These are phyloP conservation scores for Catostomus latipinnis DNA, from an alignment of 2,797 vertebrate species.

Conservation along the genomic window DNA sequence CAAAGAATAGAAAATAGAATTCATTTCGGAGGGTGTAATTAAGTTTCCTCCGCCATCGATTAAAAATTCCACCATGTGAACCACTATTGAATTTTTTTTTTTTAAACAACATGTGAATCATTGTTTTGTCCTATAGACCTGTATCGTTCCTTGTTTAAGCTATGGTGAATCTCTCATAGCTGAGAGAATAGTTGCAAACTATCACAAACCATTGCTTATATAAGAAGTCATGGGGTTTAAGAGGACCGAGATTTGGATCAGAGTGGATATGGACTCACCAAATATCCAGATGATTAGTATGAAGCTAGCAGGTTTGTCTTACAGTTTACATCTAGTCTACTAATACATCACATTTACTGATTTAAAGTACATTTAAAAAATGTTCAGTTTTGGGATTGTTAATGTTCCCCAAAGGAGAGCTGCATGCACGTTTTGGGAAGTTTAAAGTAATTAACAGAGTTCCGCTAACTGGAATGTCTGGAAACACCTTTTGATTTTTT, in stretches of 20 bases:
- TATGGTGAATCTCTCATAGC: too few relatives aligned
- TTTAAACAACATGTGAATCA: too few relatives aligned
- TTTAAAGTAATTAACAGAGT: constrained; percentile 12
- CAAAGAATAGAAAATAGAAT: too few relatives aligned
- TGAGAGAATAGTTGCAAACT: background rate
- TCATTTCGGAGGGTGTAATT: background rate
- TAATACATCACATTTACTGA: background rate
- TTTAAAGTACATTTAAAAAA: too few relatives aligned
- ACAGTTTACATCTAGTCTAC: background rate
- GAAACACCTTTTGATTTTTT: constrained; percentile 59
- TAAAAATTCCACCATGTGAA: too few relatives aligned
- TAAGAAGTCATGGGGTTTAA: background rate
- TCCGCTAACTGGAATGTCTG: constrained; percentile 20
- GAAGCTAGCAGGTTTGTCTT: background rate
- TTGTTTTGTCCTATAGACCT: too few relatives aligned
- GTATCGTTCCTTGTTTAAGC: too few relatives aligned
- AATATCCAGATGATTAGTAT: background rate
- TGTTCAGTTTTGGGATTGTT: too few relatives aligned
- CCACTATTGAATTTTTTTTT: too few relatives aligned
- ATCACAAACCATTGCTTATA: constrained; percentile 21
- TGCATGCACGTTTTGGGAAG: constrained; percentile 32
- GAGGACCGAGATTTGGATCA: background rate
- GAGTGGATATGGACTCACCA: background rate
- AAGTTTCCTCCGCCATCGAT: too few relatives aligned
- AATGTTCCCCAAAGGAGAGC: background rate